Conservation (phyloP, 2,888 invertebrate species). For the Asteroscopus sphinx region DNA sequence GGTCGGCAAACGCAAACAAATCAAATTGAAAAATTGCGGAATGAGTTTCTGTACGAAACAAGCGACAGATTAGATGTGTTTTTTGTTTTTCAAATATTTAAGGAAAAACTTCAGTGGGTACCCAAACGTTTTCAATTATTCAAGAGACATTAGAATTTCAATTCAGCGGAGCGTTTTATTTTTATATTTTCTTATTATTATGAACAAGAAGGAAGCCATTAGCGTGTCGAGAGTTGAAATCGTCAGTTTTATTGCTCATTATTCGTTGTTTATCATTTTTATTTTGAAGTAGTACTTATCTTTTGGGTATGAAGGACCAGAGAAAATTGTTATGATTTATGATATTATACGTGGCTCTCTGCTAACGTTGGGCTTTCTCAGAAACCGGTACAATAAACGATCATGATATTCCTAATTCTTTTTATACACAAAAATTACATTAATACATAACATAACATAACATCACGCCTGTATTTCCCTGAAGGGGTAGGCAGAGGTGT, state of each 20-base stretch:
- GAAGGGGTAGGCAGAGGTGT: too few relatives aligned
- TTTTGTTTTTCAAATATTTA: conserved; percentile 58
- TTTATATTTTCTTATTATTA: conserved; percentile 61
- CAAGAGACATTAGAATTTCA: conserved; percentile 72
- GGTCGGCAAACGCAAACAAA: conserved; percentile 36
- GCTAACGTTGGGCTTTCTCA: not conserved
- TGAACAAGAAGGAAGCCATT: conserved; percentile 61
- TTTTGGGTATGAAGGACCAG: conserved; percentile 26
- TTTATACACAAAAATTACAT: too few relatives aligned
- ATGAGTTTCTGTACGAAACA: conserved; percentile 59
- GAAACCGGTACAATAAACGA: too few relatives aligned
- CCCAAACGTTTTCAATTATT: conserved; percentile 69
- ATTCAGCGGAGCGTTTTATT: conserved; percentile 64
- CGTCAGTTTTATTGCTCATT: conserved; percentile 63
- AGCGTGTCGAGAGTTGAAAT: conserved; percentile 59
- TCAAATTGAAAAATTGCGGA: conserved; percentile 49
- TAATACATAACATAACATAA: too few relatives aligned
- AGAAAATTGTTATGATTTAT: conserved; percentile 23
- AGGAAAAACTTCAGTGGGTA: conserved; percentile 65
- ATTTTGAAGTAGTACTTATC: conserved; percentile 42
- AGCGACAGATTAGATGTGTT: conserved; percentile 61
- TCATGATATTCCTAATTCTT: too few relatives aligned
- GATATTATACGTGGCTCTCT: conserved; percentile 12
- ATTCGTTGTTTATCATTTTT: conserved; percentile 58
- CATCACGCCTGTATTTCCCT: too few relatives aligned